phyloP scores from a whole-genome alignment of 2,113 vertebrate genomes.

The Otus sunia region DNA sequence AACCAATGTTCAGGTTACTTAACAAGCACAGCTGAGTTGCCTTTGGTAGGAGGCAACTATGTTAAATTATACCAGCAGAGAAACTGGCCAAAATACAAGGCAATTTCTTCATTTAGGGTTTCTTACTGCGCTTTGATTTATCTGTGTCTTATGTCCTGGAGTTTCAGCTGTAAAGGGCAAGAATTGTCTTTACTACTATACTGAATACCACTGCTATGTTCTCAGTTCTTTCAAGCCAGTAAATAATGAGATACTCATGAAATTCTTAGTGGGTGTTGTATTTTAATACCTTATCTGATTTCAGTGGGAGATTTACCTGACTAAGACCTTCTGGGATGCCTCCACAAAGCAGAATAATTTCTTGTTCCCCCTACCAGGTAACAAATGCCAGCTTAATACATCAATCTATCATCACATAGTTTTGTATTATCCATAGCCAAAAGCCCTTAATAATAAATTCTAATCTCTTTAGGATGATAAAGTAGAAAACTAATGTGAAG shows the following conservation, averaged over 20 bases:
- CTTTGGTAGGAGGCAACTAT: not conserved
- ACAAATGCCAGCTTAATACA: slow-evolving; percentile 28
- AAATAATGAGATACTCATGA: slow-evolving; percentile 44
- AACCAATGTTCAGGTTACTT: not conserved
- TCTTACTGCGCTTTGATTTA: slow-evolving; percentile 45
- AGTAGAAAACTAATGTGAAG: not conserved
- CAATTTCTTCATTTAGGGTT: not conserved
- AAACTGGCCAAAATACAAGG: not conserved
- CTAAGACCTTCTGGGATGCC: not conserved
- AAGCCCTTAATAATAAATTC: slow-evolving; percentile 2
- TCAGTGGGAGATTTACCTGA: slow-evolving; percentile 33
- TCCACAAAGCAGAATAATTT: slow-evolving; percentile 24
- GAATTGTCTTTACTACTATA: slow-evolving; percentile 1
- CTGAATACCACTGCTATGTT: not conserved
- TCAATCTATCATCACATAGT: not conserved
- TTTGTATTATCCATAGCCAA: not conserved
- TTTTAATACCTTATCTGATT: slow-evolving; percentile 32
- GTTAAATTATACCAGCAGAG: not conserved
- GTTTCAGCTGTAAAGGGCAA: slow-evolving; percentile 26
- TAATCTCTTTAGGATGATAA: slow-evolving; percentile 19
- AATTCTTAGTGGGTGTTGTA: not conserved
- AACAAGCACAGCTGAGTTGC: not conserved
- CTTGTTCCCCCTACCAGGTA: slow-evolving; percentile 18
- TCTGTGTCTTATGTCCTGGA: not conserved
- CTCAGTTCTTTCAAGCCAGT: not conserved